phyloP scores from a whole-genome alignment of 2,113 vertebrate genomes.

The Sula dactylatra region DNA sequence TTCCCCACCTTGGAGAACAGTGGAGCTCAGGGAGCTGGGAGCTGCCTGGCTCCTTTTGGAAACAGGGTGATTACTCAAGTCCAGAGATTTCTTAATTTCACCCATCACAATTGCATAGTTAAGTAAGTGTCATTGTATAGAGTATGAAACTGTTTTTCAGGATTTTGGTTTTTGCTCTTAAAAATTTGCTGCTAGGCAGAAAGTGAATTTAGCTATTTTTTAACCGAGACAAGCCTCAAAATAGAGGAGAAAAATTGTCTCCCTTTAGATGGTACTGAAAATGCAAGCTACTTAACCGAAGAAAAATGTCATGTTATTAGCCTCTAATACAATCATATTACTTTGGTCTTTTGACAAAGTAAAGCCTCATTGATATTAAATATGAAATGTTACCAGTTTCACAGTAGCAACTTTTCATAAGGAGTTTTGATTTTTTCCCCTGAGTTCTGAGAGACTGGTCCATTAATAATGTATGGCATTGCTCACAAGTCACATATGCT shows the following conservation, averaged over 20 bases:
- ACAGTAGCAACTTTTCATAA: constrained; percentile 26
- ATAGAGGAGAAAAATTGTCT: background rate
- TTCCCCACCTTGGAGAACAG: background rate
- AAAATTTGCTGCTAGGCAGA: constrained; percentile 13
- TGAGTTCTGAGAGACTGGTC: background rate
- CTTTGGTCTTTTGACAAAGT: constrained; percentile 41
- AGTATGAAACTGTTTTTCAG: background rate
- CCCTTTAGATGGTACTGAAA: background rate
- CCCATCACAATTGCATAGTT: background rate
- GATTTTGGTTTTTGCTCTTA: background rate
- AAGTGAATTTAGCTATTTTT: constrained; percentile 10
- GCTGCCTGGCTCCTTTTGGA: background rate
- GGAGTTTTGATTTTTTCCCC: background rate
- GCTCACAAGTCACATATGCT: constrained; percentile 23
- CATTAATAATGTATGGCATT: constrained; percentile 44
- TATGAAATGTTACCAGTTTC: constrained; percentile 40
- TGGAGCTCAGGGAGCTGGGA: background rate
- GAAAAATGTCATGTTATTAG: constrained; percentile 29
- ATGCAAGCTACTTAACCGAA: constrained; percentile 19
- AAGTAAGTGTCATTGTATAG: background rate
- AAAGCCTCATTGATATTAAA: constrained; percentile 42
- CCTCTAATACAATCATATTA: constrained; percentile 30
- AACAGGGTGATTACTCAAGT: background rate
- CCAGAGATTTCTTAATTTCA: background rate
- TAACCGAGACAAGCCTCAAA: constrained; percentile 22